Conservation (phyloP, 2,888 invertebrate genomes). For the Drosophila multiciliata region DNA sequence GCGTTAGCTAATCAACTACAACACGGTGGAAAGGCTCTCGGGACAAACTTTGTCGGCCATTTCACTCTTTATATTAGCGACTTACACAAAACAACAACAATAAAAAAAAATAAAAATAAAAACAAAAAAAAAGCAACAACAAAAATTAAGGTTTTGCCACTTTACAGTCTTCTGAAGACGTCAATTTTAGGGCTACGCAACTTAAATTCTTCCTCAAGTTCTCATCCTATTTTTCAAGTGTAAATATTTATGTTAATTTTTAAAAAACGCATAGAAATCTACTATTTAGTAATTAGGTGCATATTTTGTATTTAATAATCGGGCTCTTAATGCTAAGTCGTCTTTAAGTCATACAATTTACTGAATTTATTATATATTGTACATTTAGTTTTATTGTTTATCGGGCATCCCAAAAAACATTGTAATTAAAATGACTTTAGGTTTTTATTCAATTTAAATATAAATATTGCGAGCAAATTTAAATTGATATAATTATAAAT, state of each 20-base stretch:
- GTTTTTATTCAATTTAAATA: slow-evolving; percentile 34
- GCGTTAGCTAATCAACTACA: slow-evolving; percentile 41
- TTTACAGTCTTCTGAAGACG: slow-evolving; percentile 80
- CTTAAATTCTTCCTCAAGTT: slow-evolving; percentile 36
- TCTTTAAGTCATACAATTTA: slow-evolving; percentile 64
- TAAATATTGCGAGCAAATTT: slow-evolving; percentile 17
- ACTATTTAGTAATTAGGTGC: slow-evolving; percentile 35
- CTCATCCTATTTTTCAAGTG: slow-evolving; percentile 46
- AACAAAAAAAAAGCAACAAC: slow-evolving; percentile 3
- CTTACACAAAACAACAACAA: slow-evolving; percentile 6
- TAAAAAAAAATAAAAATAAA: background rate
- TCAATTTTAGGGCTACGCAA: slow-evolving; percentile 56
- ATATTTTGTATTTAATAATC: slow-evolving; percentile 56
- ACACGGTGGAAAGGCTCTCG: slow-evolving; percentile 47
- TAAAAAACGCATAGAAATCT: slow-evolving; percentile 46
- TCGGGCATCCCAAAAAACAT: slow-evolving; percentile 25
- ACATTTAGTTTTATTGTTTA: slow-evolving; percentile 68
- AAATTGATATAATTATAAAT: slow-evolving; percentile 19
- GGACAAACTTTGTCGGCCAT: slow-evolving; percentile 32
- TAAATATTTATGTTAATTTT: slow-evolving; percentile 74
- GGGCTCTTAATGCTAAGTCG: slow-evolving; percentile 65
- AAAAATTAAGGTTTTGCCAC: slow-evolving; percentile 68
- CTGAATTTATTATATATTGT: slow-evolving; percentile 75
- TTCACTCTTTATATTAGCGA: slow-evolving; percentile 47
- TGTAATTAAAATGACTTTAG: slow-evolving; percentile 61